These are phyloP conservation scores for Psammodynastes pulverulentus DNA, from an alignment of 2,113 vertebrate genomes.

Conservation along the genomic window DNA sequence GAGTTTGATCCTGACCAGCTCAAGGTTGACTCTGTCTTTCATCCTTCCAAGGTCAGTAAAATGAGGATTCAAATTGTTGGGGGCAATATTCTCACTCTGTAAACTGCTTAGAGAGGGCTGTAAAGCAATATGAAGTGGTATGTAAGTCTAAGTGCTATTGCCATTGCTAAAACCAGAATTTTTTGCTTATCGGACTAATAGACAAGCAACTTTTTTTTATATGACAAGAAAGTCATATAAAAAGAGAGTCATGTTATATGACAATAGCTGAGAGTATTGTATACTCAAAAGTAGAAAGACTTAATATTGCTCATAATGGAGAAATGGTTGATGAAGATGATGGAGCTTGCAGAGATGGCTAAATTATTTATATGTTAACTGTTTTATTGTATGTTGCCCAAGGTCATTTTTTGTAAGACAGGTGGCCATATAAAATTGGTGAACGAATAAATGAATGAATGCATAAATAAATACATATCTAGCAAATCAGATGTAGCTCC, in stretches of 20 bases:
- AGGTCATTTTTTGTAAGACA: neutral
- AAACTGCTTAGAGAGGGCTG: no score
- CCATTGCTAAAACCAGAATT: neutral
- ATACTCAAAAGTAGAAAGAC: no score
- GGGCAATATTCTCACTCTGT: no score
- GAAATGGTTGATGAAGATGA: no score
- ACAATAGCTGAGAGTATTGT: no score
- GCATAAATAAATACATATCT: neutral
- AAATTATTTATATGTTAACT: neutral
- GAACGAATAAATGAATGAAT: neutral
- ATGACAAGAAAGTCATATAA: no score
- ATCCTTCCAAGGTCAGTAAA: neutral
- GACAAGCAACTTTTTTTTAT: no score
- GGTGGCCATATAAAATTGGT: neutral
- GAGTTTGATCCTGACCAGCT: neutral
- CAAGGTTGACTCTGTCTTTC: neutral
- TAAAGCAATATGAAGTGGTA: neutral
- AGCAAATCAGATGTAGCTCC: neutral
- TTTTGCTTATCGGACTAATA: no score
- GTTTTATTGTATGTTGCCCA: neutral
- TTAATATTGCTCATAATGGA: no score
- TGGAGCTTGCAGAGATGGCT: no score
- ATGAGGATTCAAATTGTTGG: neutral
- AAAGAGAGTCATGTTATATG: no score
- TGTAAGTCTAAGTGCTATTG: neutral